Percentiles rank a stretch among this genome's conserved stretches.
These are phyloP conservation scores for Leptinotarsa texana DNA, from an alignment of 1,140 invertebrate species.

Conservation along the genomic window DNA sequence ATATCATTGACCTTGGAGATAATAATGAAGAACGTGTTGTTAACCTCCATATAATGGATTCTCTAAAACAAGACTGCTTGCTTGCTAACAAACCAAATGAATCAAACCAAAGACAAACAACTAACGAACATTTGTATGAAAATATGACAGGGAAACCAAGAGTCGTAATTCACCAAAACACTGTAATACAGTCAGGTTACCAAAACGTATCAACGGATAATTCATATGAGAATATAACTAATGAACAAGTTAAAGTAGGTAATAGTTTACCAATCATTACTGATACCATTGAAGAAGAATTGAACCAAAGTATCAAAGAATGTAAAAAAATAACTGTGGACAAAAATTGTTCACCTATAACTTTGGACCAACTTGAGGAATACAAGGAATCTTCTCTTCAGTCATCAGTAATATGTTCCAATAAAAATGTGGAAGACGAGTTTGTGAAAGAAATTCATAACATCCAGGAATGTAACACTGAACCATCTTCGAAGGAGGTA, in stretches of 20 bases:
- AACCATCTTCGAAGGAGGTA: conserved; percentile 34
- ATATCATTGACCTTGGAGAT: neutral
- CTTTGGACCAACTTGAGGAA: conserved; percentile 38
- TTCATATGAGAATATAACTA: neutral
- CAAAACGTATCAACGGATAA: neutral
- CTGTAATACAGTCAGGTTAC: conserved; percentile 33
- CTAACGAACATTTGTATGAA: neutral
- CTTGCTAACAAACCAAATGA: conserved; percentile 32
- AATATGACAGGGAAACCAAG: conserved; percentile 2
- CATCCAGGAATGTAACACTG: neutral
- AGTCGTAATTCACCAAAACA: conserved; percentile 39
- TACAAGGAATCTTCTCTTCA: conserved; percentile 17
- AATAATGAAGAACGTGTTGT: conserved; percentile 39
- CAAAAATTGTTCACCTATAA: conserved; percentile 43
- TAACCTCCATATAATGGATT: conserved; percentile 46
- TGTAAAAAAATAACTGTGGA: conserved; percentile 35
- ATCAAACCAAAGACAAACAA: conserved; percentile 16
- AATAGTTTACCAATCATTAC: conserved; percentile 15
- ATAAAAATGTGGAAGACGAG: conserved; percentile 8
- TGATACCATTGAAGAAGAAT: conserved; percentile 11
- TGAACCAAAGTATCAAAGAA: conserved; percentile 17
- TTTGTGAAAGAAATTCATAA: neutral
- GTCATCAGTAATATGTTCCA: neutral
- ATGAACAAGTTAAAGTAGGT: conserved; percentile 11
- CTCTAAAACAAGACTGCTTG: conserved; percentile 40